Conservation (phyloP, 53 echinoderm and acorn worm species). For the Crossaster papposus region DNA sequence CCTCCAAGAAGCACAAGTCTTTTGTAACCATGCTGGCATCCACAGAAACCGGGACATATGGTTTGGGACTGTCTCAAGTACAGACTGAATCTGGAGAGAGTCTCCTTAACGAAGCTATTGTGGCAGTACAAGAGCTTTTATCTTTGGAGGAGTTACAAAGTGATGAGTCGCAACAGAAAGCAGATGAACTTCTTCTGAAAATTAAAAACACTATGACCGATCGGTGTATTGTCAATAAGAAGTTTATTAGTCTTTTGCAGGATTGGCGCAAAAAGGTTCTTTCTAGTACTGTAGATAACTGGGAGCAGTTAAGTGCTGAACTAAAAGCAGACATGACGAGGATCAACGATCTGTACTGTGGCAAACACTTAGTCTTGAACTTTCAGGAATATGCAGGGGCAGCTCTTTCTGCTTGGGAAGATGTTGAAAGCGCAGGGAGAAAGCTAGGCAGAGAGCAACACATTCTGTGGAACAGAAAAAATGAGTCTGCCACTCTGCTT, state of each 20-base stretch:
- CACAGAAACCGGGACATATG: not conserved
- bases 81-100: not conserved
- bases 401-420: constrained; percentile 44
- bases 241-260: not conserved
- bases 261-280: constrained; percentile 37
- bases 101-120: constrained; percentile 14
- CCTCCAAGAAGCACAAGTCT: constrained; percentile 64
- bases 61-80: constrained; percentile 10
- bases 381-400: constrained; percentile 39
- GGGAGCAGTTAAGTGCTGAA: constrained; percentile 17
- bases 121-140: not conserved
- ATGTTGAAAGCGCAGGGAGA: constrained; percentile 5
- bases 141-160: not conserved
- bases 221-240: constrained; percentile 46
- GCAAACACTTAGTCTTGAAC: constrained; percentile 52
- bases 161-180: constrained; percentile 15
- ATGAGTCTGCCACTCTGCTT: constrained; percentile 51
- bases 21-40: constrained; percentile 41
- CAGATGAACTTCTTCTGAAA: constrained; percentile 21
- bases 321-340: constrained; percentile 1
- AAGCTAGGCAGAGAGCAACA: constrained; percentile 46
- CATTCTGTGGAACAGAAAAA: constrained; percentile 31
- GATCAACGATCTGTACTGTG: constrained; percentile 49
- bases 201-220: constrained; percentile 57
- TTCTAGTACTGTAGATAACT: not conserved